A percentile compares a stretch with the other conserved stretches of the same genome.
These are phyloP conservation scores for Odontamblyopus lacepedii DNA, from an alignment of 2,797 vertebrate species.

Conservation along the genomic window DNA sequence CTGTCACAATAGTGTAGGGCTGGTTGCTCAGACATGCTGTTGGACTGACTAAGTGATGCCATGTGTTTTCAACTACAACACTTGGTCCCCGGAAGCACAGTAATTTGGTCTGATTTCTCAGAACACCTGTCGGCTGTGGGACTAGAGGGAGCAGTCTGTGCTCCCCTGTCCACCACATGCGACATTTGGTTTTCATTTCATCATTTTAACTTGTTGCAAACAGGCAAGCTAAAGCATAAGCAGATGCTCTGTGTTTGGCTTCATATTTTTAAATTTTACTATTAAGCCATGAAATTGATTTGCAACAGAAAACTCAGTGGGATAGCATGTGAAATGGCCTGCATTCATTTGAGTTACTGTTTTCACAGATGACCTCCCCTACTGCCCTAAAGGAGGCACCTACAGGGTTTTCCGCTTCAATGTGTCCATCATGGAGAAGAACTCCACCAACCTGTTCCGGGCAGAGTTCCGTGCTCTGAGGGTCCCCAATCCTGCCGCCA, in stretches of 20 bases:
- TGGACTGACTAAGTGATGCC: conserved; percentile 46
- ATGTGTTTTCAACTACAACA: conserved; percentile 45
- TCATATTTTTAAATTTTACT: conserved; percentile 16
- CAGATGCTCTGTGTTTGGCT: conserved; percentile 67
- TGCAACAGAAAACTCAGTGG: conserved; percentile 13
- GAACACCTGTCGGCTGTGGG: conserved; percentile 73
- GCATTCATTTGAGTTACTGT: conserved; percentile 53
- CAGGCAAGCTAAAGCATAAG: conserved; percentile 64
- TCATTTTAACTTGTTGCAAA: conserved; percentile 78
- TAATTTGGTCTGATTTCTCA: conserved; percentile 47
- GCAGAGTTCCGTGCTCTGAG: conserved; percentile 93
- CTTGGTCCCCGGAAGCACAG: conserved; percentile 51
- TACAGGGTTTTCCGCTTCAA: conserved; percentile 96
- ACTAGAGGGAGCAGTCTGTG: conserved; percentile 41
- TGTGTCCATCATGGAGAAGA: conserved; percentile 94
- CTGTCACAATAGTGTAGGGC: conserved; percentile 17
- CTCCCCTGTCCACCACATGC: conserved; percentile 54
- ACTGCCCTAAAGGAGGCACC: conserved; percentile 90
- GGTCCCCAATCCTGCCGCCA: conserved; percentile 87
- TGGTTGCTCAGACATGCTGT: conserved; percentile 53
- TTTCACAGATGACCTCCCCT: conserved; percentile 86
- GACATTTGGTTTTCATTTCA: conserved; percentile 82
- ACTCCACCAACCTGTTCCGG: conserved; percentile 93
- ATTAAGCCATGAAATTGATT: conserved; percentile 15
- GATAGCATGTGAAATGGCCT: conserved; percentile 17